phyloP scores from a whole-genome alignment of 2,888 invertebrate genomes.

The Ceratothoa steindachneri region DNA sequence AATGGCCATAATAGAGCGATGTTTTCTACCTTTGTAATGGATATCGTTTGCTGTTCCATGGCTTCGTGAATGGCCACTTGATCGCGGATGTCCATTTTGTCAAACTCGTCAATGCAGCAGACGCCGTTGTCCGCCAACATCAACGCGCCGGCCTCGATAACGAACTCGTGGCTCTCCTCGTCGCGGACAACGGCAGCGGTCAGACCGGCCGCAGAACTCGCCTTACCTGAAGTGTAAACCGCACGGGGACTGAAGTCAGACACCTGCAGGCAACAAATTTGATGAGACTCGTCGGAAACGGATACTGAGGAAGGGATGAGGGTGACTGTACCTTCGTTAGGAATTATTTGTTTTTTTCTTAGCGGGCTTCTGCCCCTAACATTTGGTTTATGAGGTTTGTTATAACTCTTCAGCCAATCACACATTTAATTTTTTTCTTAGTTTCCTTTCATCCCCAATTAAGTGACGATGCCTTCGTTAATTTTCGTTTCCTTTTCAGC shows the following conservation, averaged over 20 bases:
- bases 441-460: too few species aligned
- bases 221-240: constrained; percentile 97
- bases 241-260: constrained; percentile 92
- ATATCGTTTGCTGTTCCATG: constrained; percentile 99
- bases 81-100: constrained; percentile 96
- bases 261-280: constrained; percentile 53
- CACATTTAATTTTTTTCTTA: too few species aligned
- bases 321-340: too few species aligned
- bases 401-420: too few species aligned
- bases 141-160: constrained; percentile 98
- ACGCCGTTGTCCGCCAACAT: constrained; percentile 99
- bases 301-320: too few species aligned
- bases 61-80: constrained; percentile 99
- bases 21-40: constrained; percentile 76
- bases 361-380: too few species aligned
- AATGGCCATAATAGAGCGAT: background rate
- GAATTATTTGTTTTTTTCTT: too few species aligned
- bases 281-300: too few species aligned
- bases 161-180: constrained; percentile 96
- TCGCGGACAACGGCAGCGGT: constrained; percentile 98
- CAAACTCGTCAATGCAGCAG: constrained; percentile 99
- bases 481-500: too few species aligned
- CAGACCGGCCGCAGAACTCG: constrained; percentile 93
- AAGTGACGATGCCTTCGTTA: too few species aligned
- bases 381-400: too few species aligned